Base-by-base conservation (phyloP, 2,888 invertebrate species). In the Branchipolynoe longqiensis region DNA sequence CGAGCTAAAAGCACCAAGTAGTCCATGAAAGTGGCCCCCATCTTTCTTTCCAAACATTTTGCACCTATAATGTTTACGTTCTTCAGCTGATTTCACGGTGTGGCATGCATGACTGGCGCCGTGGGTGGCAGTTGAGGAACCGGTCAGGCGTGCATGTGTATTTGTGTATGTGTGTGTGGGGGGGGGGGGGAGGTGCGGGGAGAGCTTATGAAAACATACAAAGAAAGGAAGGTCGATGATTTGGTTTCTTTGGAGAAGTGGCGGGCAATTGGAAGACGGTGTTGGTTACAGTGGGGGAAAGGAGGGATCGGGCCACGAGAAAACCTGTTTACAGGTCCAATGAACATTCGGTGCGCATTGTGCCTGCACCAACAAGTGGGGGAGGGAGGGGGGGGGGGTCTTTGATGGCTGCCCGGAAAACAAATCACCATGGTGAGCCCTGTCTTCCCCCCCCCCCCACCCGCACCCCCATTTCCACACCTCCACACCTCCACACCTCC, bases 21-120 rank as follows among this genome's bases (percentile, higher is more conserved):
- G 28, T 6, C 48, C 78, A 48, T 41, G 31, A 78, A 78, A 78
- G 48, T 78, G 48, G 48, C 78, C n/a, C n/a, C n/a, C 78, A 41
- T 78, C 78, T 78, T 78, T 41, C 78, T 78, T 78, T 48, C 78
- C 41, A 25, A 78, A 69, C 28, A 78, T 78, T 54, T 78, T 78
- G 48, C 78, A 78, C 78, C 78, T 54, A 78, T 78, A 78, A 78
- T 78, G 54, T 78, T 78, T 78, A 78, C 48, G 41, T 78, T 78
- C 41, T 48, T 48, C 78, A 78, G 28, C 3, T 78, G 78, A 78
- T 78, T 78, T 78, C 78, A 78, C 78, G 54, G 48, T 78, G 54
- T 3, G 28, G 1, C 28, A 3, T 78, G 54, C 78, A 31, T 78
- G 48, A 48, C 14, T 33, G 31, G 78, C 41, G 78, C 18, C 22